These are phyloP conservation scores for Gastrophryne carolinensis DNA, from an alignment of 2,797 vertebrate genomes.

Conservation along the genomic window DNA sequence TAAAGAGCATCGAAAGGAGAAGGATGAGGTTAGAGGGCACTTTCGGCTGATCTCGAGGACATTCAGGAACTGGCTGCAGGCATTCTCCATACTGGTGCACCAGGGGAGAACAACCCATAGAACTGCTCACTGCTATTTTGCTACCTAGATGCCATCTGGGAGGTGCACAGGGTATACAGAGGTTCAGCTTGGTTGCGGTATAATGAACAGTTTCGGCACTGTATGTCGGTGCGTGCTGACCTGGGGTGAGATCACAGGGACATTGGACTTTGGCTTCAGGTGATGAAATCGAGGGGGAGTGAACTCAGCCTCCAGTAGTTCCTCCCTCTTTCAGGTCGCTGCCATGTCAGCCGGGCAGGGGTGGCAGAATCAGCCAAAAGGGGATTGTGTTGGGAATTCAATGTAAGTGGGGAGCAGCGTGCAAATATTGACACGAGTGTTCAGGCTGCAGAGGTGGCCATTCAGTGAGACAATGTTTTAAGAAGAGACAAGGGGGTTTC, in stretches of 20 bases:
- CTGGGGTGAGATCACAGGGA: background rate
- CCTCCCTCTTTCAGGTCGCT: background rate
- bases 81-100: background rate
- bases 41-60: background rate
- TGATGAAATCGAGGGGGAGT: background rate
- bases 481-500: no score
- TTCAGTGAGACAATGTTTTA: no score
- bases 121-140: no score
- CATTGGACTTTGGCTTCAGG: background rate
- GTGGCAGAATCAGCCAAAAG: no score
- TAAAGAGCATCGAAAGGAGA: no score
- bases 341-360: no score
- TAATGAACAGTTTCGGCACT: background rate
- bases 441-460: no score
- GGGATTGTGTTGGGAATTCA: no score
- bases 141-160: background rate
- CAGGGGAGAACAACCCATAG: background rate
- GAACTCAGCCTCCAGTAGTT: background rate
- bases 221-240: background rate
- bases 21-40: no score
- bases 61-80: background rate
- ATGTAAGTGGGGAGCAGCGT: no score
- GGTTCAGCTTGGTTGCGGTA: background rate
- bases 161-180: background rate
- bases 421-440: no score